phyloP scores from a whole-genome alignment of 2,113 vertebrate species.

The Phalacrocorax brasilianus region DNA sequence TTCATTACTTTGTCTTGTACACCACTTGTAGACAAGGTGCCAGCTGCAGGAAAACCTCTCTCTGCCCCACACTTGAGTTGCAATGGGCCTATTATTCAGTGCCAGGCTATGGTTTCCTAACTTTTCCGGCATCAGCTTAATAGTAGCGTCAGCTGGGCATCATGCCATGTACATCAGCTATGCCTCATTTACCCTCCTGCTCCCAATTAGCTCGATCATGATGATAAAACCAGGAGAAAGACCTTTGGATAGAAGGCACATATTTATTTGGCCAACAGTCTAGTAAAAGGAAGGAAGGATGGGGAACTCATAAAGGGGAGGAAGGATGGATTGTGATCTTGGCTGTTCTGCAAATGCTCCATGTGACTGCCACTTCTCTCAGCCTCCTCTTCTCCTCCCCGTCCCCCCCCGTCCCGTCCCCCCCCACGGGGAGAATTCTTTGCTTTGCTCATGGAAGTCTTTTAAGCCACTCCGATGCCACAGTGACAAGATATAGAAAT shows the following conservation, averaged over 20 bases:
- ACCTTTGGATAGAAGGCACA: constrained; percentile 55
- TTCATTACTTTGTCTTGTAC: constrained; percentile 53
- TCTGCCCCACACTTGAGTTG: constrained; percentile 58
- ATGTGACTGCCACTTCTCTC: constrained; percentile 10
- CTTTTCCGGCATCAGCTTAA: constrained; percentile 67
- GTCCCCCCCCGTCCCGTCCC: background rate
- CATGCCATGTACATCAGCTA: constrained; percentile 34
- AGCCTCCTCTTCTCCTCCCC: background rate
- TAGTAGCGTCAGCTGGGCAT: constrained; percentile 54
- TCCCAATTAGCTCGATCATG: constrained; percentile 59
- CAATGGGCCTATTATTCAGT: constrained; percentile 66
- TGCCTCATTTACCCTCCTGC: constrained; percentile 64
- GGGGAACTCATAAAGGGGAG: constrained; percentile 43
- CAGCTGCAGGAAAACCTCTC: constrained; percentile 62
- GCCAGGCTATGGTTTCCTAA: constrained; percentile 51
- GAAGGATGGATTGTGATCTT: constrained; percentile 52
- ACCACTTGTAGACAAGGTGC: constrained; percentile 42
- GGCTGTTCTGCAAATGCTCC: constrained; percentile 39
- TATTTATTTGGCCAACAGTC: constrained; percentile 63
- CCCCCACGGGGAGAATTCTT: background rate
- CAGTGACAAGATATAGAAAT: background rate
- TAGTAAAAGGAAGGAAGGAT: constrained; percentile 59
- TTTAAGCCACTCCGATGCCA: background rate
- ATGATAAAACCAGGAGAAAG: constrained; percentile 58
- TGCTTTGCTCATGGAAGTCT: background rate